Evolutionary conservation across 2,888 invertebrate genomes (phyloP), one percentile per base, ranked within the genome.

Genomic region (Drosophila nr. perissopoda): DNA sequence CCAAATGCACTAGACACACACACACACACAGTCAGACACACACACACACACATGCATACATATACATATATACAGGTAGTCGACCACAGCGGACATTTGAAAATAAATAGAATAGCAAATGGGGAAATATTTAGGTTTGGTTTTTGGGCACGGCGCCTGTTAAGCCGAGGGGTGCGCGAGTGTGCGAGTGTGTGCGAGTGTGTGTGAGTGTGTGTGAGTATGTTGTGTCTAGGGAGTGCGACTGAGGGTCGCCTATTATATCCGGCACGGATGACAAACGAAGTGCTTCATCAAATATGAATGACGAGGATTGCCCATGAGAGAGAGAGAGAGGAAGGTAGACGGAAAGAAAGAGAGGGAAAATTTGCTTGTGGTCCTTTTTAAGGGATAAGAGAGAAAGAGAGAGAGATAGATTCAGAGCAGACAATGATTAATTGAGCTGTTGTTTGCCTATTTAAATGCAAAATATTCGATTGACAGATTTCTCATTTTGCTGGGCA

Each of bases 361-460:
- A 11, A 11, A 21, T 11, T 4, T 11, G 33, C 4, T 33, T 38
- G 18, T 70, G 79, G 75, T 63, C 48, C 27, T 68, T 33, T 34
- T 54, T 36, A 57, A 48, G 31, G 21, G 29, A 4, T 34, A 31
- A 34, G 13, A 16, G 16, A 5, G 10, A 18, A 0, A 46, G 42
- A 11, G 42, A 21, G 42, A 68, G 83, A 70, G 82, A 77, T 69
- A 70, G 72, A 82, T 78, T 76, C 46, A 46, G 71, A 81, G 59
- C 65, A 81, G 88, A 89, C 87, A 87, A 74, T 87, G 87, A 87
- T 89, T 87, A 89, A 87, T 87, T 87, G 89, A 79, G 75, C 59
- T 52, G 69, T 72, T 73, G 31, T 66, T 81, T 71, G 72, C 64
- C 71, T 70, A 84, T 81, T 87, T 82, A 82, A 86, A 86, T 77